Conservation (phyloP, 35 echinoderm and acorn worm species). For the Apostichopus californicus region DNA sequence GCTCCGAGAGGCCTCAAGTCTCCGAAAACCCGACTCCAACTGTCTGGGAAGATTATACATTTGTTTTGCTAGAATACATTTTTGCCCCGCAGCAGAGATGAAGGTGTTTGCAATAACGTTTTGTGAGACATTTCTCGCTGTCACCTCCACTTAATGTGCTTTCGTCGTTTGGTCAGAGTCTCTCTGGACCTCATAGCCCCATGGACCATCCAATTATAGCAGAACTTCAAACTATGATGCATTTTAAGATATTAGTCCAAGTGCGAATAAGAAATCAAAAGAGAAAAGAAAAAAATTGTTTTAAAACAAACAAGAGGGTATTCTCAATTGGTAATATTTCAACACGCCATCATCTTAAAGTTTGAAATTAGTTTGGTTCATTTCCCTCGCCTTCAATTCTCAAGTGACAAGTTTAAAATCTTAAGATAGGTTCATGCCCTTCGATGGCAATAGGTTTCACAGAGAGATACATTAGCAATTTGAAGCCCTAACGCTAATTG, state of each 20-base stretch:
- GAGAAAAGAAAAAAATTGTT: background rate
- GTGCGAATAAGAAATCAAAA: background rate
- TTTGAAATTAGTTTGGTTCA: constrained; percentile 6
- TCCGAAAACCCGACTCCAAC: constrained; percentile 13
- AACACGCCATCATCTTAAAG: background rate
- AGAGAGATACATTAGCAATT: constrained; percentile 19
- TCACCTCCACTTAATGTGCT: constrained; percentile 9
- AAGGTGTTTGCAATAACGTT: constrained; percentile 18
- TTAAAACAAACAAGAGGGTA: too few relatives aligned
- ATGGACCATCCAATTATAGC: constrained; percentile 35
- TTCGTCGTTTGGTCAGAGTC: background rate
- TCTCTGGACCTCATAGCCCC: constrained; percentile 5
- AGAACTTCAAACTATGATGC: background rate
- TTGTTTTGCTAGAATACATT: constrained; percentile 15
- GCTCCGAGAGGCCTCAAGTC: background rate
- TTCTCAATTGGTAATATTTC: too few relatives aligned
- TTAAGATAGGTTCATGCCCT: background rate
- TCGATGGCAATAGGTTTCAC: background rate
- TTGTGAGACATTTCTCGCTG: constrained; percentile 1
- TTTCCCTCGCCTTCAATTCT: constrained; percentile 29
- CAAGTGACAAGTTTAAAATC: constrained; percentile 14
- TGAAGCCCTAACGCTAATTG: constrained; percentile 26
- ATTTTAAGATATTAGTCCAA: background rate
- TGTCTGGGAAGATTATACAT: constrained; percentile 42
- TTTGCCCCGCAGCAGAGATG: background rate